Base-by-base conservation (phyloP, 2,888 invertebrate genomes). In the Venustoraphidia nigricollis region DNA sequence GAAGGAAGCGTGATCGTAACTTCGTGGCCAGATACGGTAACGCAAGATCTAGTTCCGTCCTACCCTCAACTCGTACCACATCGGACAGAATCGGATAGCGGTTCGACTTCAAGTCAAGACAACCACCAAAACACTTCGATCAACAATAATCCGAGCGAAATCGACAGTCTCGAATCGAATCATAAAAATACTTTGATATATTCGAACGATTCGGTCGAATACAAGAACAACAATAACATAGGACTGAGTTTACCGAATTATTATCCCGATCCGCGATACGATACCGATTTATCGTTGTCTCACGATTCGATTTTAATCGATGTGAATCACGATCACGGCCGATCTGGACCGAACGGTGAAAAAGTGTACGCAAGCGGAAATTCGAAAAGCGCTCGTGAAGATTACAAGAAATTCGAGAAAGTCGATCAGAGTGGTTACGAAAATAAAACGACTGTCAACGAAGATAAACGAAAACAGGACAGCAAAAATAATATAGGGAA, bases 101-200 rank as follows among this genome's bases (percentile, higher is more conserved):
- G 27, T 27, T 27, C 27, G 27, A 27, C 27, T 27, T 27, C 27
- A 6, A 27, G 27, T 27, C 27, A 17, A 11, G 39, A 4, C 34
- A 10, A 13, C 10, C 44, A n/a, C 66, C 61, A 46, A 67, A 68
- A 55, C 60, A 67, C 46, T 69, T 70, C n/a, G 71, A 72, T 63
- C 71, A 70, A 51, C 70, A 70, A 70, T 13, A 71, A 71, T 53
- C 71, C 70, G 37, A 72, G 72, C 57, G 74, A 74, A 63, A 71
- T 72, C 50, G 76, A 76, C 56, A 75, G 74, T 60, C 64, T 75
- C 56, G 74, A 75, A 61, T 74, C 74, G 2, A 74, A 74, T 58
- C 75, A 71, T 64, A 71, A 74, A 40, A 68, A 74, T 56, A 61
- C 64, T 47, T 59, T 63, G 46, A 42, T 58, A 17, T 53, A 56